Evolutionary conservation across 2,113 vertebrate genomes (phyloP), one percentile per base, ranked within the genome.

Genomic region (Sturnus vulgaris): DNA sequence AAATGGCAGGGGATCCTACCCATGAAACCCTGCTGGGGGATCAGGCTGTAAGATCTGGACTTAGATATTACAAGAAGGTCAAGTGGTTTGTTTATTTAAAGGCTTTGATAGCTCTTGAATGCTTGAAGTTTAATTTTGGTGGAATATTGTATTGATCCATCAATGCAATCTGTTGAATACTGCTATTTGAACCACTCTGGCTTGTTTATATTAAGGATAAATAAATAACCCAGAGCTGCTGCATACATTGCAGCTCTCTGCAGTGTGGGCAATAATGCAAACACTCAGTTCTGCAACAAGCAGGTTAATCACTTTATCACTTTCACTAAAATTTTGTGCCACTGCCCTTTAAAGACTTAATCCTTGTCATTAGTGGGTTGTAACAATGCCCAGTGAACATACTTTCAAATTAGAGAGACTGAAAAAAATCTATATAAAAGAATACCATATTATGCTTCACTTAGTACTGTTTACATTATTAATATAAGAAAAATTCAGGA

Each of bases 321-420:
- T 92, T 95, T 37, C 40, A 59, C 66, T 88, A 82, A 88, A 82
- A 84, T 79, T 95, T 90, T 93, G 81, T 94, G 83, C 56, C 44
- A 20, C 56, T 88, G 56, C 53, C 65, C n/a, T 89, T 69, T 73
- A 33, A 64, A 84, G 82, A 76, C 19, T 14, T 68, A 52, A 59
- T 78, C 68, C 77, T 50, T 80, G 49, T 82, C 35, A 16, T 69
- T 71, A 73, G 21, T 23, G 23, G 25, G 14, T 86, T 37, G 19
- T 73, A 55, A 65, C 70, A 57, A 82, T n/a, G 37, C 42, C 7
- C 47, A 55, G 39, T 60, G 79, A 83, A 17, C 40, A n/a, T 55
- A n/a, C 23, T 63, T 82, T 49, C 49, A 46, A 78, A 33, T 78
- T 39, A 49, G 28, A 75, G 52, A 50, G n/a, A 59, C 33, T 80